These are phyloP conservation scores for Drosophila phalerata DNA, from an alignment of 2,888 invertebrate genomes.

Conservation along the genomic window DNA sequence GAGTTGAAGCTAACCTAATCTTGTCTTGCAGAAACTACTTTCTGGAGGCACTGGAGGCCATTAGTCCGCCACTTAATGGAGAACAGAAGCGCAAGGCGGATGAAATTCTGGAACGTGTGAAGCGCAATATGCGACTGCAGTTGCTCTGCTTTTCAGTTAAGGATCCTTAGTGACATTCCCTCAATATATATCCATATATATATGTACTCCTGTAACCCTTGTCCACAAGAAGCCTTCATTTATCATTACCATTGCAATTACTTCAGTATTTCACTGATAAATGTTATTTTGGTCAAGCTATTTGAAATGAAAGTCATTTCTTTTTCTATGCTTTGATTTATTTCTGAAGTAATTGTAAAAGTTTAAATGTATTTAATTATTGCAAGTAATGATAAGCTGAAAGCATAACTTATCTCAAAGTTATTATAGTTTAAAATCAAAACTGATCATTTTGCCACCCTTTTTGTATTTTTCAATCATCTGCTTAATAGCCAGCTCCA, in stretches of 20 bases:
- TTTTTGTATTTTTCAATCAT: slow-evolving; percentile 89
- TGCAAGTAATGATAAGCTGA: slow-evolving; percentile 12
- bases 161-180: slow-evolving; percentile 78
- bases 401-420: background rate
- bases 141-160: slow-evolving; percentile 87
- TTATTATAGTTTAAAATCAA: slow-evolving; percentile 73
- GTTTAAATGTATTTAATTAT: slow-evolving; percentile 31
- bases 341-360: slow-evolving; percentile 4
- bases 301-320: background rate
- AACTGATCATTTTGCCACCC: slow-evolving; percentile 69
- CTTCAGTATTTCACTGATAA: slow-evolving; percentile 7
- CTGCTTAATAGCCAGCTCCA: slow-evolving; percentile 90
- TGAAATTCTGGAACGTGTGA: slow-evolving; percentile 88
- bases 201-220: background rate
- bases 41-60: slow-evolving; percentile 92
- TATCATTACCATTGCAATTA: slow-evolving; percentile 8
- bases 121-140: slow-evolving; percentile 90
- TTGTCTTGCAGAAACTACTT: slow-evolving; percentile 89
- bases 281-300: background rate
- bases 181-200: background rate
- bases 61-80: slow-evolving; percentile 88
- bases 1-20: background rate
- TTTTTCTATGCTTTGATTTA: slow-evolving; percentile 2
- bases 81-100: slow-evolving; percentile 89
- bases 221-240: background rate